phyloP scores from a whole-genome alignment of 2,888 invertebrate genomes.

The Trichogramma evanescens region DNA sequence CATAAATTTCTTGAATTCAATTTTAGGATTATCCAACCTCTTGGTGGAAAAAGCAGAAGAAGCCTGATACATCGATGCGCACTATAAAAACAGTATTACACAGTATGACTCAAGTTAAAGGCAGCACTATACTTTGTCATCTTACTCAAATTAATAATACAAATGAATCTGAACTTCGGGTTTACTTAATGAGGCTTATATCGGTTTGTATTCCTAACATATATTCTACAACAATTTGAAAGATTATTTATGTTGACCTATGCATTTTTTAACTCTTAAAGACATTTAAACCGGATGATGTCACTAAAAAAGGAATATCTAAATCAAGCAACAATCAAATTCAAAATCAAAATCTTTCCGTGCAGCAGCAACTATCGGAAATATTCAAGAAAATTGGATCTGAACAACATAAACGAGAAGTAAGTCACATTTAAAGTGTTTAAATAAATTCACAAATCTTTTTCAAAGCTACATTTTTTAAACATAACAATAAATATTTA shows the following conservation, averaged over 20 bases:
- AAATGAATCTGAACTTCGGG: constrained; percentile 78
- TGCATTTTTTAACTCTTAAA: constrained; percentile 26
- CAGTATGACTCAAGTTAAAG: constrained; percentile 82
- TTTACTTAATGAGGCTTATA: constrained; percentile 75
- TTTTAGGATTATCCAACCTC: constrained; percentile 66
- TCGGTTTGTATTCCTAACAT: constrained; percentile 52
- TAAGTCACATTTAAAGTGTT: constrained; percentile 23
- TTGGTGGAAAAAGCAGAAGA: constrained; percentile 81
- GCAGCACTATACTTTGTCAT: constrained; percentile 72
- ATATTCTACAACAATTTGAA: neutral
- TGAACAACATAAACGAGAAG: constrained; percentile 71
- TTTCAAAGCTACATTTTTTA: neutral
- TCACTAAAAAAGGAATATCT: constrained; percentile 31
- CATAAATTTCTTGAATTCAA: constrained; percentile 1
- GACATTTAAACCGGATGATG: constrained; percentile 51
- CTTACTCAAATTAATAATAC: constrained; percentile 69
- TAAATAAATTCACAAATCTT: neutral
- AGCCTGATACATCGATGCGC: constrained; percentile 78
- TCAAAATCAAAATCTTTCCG: constrained; percentile 53
- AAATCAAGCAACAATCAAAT: constrained; percentile 33
- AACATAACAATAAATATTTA: constrained; percentile 36
- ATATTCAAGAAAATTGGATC: constrained; percentile 87
- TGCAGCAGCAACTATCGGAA: constrained; percentile 80
- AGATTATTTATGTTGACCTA: neutral
- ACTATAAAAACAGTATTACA: constrained; percentile 93